Conservation (phyloP, 2,797 vertebrate genomes). For the Pseudomugil gertrudae region DNA sequence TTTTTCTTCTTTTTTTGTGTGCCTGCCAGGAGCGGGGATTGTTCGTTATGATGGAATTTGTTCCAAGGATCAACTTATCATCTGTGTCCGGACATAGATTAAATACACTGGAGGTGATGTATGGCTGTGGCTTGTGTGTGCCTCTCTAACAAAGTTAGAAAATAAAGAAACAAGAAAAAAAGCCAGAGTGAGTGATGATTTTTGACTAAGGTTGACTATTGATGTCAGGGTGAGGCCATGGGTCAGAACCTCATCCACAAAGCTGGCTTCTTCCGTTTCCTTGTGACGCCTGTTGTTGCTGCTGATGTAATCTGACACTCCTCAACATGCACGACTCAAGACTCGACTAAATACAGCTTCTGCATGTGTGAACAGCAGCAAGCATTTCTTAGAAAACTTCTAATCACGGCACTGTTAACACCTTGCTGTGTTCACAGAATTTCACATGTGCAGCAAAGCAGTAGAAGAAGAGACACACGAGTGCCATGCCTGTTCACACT, state of each 20-base stretch:
- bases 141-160: conserved; percentile 10
- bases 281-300: conserved; percentile 39
- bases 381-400: conserved; percentile 15
- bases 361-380: conserved; percentile 24
- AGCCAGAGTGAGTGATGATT: conserved; percentile 52
- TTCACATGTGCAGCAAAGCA: conserved; percentile 10
- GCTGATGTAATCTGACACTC: conserved; percentile 58
- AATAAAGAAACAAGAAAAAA: conserved; percentile 8
- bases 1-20: conserved; percentile 47
- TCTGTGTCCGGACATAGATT: conserved; percentile 57
- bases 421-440: background rate
- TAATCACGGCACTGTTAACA: conserved; percentile 30
- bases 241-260: conserved; percentile 47
- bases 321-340: conserved; percentile 31
- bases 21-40: conserved; percentile 69
- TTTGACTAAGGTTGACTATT: conserved; percentile 44
- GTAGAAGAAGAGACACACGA: background rate
- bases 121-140: conserved; percentile 49
- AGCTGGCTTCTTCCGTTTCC: conserved; percentile 31
- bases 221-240: conserved; percentile 32
- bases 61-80: conserved; percentile 75
- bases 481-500: conserved; percentile 1
- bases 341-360: conserved; percentile 48
- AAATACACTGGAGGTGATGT: conserved; percentile 63
- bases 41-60: conserved; percentile 75